These are phyloP conservation scores for Neostethus bicornis DNA, from an alignment of 2,797 vertebrate genomes.

Conservation along the genomic window DNA sequence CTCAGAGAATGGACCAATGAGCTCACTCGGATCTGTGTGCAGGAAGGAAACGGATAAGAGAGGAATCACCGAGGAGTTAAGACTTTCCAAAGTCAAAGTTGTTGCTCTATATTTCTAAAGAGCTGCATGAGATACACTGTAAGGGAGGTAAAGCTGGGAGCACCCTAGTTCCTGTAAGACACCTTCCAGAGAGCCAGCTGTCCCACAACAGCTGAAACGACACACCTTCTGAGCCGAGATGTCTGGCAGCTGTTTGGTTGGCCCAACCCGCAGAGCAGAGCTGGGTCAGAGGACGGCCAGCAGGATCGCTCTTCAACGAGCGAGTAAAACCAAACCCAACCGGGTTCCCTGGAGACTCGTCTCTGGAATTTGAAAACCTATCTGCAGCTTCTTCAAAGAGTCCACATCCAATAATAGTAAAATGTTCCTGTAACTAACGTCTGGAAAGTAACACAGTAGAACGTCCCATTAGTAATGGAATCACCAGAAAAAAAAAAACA, in stretches of 20 bases:
- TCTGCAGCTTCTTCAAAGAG: conserved; percentile 44
- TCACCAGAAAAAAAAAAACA: no score
- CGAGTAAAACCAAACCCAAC: conserved; percentile 40
- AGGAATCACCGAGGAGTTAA: conserved; percentile 45
- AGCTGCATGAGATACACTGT: conserved; percentile 8
- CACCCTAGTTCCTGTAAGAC: conserved; percentile 31
- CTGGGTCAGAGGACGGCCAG: conserved; percentile 40
- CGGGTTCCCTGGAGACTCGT: conserved; percentile 57
- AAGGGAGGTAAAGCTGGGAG: conserved; percentile 12
- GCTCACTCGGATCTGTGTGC: conserved; percentile 19
- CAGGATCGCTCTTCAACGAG: conserved; percentile 15
- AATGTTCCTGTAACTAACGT: conserved; percentile 24
- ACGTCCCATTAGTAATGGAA: no score
- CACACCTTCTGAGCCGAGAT: conserved; percentile 64
- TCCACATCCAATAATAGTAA: conserved; percentile 34
- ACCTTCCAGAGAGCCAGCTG: conserved; percentile 67
- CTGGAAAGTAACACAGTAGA: no score
- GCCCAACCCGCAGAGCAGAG: conserved; percentile 33
- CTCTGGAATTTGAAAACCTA: conserved; percentile 59
- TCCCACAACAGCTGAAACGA: conserved; percentile 76
- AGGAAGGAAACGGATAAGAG: conserved; percentile 67
- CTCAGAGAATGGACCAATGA: conserved; percentile 50
- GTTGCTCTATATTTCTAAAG: conserved; percentile 7
- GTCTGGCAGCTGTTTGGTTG: conserved; percentile 77
- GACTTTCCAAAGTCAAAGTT: conserved; percentile 8